These are phyloP conservation scores for Cryptops parisi DNA, from an alignment of 2,888 invertebrate species.

Conservation along the genomic window DNA sequence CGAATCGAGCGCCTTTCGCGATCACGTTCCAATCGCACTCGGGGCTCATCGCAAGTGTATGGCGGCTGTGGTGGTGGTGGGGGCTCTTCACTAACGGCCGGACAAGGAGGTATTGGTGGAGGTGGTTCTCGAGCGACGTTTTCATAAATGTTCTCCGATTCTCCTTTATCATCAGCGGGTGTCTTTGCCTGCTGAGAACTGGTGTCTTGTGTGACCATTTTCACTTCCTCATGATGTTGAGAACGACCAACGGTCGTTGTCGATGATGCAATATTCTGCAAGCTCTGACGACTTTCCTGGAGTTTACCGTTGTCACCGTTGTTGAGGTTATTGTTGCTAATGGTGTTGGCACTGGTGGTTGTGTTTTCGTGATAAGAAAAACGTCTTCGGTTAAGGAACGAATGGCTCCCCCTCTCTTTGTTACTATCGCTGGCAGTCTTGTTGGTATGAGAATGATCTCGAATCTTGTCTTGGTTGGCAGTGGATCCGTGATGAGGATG, in stretches of 20 bases:
- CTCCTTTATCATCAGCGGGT: neutral
- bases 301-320: neutral
- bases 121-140: neutral
- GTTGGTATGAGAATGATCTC: neutral
- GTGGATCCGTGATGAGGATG: neutral
- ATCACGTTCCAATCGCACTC: constrained; percentile 16
- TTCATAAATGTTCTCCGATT: constrained; percentile 5
- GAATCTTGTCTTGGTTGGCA: neutral
- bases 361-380: neutral
- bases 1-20: constrained; percentile 23
- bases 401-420: neutral
- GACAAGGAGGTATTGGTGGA: neutral
- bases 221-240: constrained; percentile 4
- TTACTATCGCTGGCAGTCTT: neutral
- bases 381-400: neutral
- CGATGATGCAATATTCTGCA: neutral
- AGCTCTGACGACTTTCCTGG: neutral
- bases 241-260: too few species aligned
- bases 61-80: constrained; percentile 12
- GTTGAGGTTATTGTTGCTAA: neutral
- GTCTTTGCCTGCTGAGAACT: neutral
- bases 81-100: constrained; percentile 9
- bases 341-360: too few species aligned
- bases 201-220: neutral
- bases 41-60: neutral